A percentile compares a stretch with the other conserved stretches of the same genome.
phyloP scores from a whole-genome alignment of 2,888 invertebrate species.

The Orchesellides sinensis region DNA sequence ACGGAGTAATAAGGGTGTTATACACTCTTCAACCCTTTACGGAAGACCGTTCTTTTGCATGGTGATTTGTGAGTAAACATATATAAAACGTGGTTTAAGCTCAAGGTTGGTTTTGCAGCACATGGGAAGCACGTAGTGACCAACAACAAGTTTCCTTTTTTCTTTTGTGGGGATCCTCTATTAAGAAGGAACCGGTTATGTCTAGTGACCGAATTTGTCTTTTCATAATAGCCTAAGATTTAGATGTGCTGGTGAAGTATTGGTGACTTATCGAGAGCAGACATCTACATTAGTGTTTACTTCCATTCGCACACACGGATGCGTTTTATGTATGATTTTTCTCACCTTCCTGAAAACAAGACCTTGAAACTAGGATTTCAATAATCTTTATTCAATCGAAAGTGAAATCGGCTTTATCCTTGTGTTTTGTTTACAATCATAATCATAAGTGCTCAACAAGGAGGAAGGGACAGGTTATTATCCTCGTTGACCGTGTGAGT shows the following conservation, averaged over 20 bases:
- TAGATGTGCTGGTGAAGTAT: neutral
- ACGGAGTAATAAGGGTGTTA: no score
- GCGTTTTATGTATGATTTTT: no score
- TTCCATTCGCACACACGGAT: no score
- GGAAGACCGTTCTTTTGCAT: neutral
- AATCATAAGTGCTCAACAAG: neutral
- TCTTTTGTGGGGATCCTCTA: no score
- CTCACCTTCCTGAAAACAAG: no score
- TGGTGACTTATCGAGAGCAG: no score
- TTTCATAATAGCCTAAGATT: neutral
- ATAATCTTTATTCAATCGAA: no score
- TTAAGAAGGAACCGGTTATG: no score
- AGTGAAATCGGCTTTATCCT: constrained; percentile 49
- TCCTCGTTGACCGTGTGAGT: no score
- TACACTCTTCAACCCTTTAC: neutral
- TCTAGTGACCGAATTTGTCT: constrained; percentile 1
- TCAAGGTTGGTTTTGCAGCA: neutral
- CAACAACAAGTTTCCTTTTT: neutral
- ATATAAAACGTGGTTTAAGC: neutral
- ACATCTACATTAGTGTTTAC: no score
- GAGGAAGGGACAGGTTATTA: neutral
- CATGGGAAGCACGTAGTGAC: neutral
- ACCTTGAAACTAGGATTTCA: no score
- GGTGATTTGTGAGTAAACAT: neutral
- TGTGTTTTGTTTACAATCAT: no score